Conservation (phyloP, 1,140 invertebrate genomes). For the Drosophila bifasciata region DNA sequence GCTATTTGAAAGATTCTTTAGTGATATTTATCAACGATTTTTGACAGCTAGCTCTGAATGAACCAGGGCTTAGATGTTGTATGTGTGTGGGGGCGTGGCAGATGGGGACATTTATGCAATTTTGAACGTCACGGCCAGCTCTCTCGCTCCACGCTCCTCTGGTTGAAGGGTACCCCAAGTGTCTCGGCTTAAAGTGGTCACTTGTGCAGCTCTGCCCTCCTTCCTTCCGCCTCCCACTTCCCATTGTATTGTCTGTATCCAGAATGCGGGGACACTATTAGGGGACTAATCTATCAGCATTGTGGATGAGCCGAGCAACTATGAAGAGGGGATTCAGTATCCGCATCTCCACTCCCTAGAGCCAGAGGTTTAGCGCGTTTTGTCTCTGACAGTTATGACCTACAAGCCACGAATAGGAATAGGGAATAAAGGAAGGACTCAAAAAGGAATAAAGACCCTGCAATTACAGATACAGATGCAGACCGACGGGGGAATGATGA, state of each 20-base stretch:
- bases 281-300: constrained; percentile 63
- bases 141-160: background rate
- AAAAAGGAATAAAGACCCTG: background rate
- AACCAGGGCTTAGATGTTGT: too few relatives aligned
- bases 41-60: background rate
- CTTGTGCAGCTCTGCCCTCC: constrained; percentile 18
- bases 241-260: constrained; percentile 26
- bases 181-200: constrained; percentile 42
- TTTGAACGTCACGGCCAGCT: constrained; percentile 3
- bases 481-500: background rate
- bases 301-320: constrained; percentile 37
- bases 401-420: constrained; percentile 11
- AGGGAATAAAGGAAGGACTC: background rate
- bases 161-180: constrained; percentile 10
- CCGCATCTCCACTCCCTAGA: too few relatives aligned
- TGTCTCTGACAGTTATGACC: constrained; percentile 68
- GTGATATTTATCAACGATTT: background rate
- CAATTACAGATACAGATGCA: constrained; percentile 4
- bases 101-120: constrained; percentile 26
- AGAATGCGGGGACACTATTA: constrained; percentile 44
- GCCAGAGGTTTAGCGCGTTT: constrained; percentile 19
- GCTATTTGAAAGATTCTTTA: background rate
- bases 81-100: too few relatives aligned
- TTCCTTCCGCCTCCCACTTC: background rate
- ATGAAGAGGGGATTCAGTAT: constrained; percentile 5